Evolutionary conservation across 2,888 invertebrate genomes (phyloP), one percentile per base, ranked within the genome.

Genomic region (Acanthosepion pharaonis): DNA sequence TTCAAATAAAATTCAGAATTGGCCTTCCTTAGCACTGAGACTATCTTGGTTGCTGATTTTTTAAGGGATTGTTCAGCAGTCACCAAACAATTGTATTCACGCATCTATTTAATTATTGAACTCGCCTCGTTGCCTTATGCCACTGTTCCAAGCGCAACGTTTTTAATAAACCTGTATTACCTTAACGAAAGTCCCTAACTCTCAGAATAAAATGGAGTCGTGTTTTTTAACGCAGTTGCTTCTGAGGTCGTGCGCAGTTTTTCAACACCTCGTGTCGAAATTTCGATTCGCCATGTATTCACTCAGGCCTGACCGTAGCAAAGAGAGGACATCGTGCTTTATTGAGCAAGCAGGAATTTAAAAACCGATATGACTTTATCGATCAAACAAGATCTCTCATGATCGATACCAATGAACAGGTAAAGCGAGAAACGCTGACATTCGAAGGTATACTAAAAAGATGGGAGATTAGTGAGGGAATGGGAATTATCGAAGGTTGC

Each of bases 401-500:
- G 78, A 78, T 78, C 78, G 78, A 78, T 78, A 33, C 15, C n/a
- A 78, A 78, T 78, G 78, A 78, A 78, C n/a, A 78, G 78, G 78
- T 78, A 78, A 15, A 78, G 9, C 15, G n/a, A 78, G n/a, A n/a
- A n/a, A n/a, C 78, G n/a, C 0, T 78, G 28, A 78, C 28, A 28
- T 78, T 28, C 9, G n/a, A 78, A 11, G n/a, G n/a, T 59, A 59
- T 20, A 23, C 59, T 59, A 59, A 33, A 78, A 78, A 78, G n/a
- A 78, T n/a, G n/a, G n/a, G 15, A 78, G 20, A n/a, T n/a, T 2
- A n/a, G 3, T 33, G 11, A n/a, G 78, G n/a, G 78, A 33, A 33
- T 78, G 78, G 78, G n/a, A n/a, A n/a, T 78, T 78, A 78, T 78
- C 78, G 78, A 78, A 78, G 78, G n/a, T 78, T n/a, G n/a, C n/a